Percentiles rank a stretch among this genome's conserved stretches.
phyloP scores from a whole-genome alignment of 2,113 vertebrate genomes.

The Pycnonotus jocosus region DNA sequence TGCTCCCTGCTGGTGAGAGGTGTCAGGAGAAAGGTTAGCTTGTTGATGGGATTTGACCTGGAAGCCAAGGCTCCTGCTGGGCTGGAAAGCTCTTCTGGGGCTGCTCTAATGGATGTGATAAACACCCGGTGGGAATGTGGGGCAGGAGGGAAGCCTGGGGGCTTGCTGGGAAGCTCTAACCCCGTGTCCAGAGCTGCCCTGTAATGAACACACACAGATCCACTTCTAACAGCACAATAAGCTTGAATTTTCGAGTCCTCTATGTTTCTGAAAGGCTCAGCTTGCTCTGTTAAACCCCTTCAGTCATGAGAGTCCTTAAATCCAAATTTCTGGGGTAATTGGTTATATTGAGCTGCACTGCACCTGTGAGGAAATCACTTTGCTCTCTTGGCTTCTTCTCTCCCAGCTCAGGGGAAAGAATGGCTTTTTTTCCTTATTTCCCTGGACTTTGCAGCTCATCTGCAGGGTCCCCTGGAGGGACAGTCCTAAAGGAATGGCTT shows the following conservation, averaged over 20 bases:
- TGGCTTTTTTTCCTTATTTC: not conserved
- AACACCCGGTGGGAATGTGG: accelerated
- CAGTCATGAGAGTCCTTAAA: not conserved
- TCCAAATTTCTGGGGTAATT: not conserved
- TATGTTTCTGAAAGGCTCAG: not conserved
- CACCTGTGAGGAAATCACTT: not conserved
- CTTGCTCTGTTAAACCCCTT: not conserved
- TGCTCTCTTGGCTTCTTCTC: not conserved
- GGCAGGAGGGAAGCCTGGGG: not conserved
- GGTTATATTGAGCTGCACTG: not conserved
- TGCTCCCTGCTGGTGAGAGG: not conserved
- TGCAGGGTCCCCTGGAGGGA: not conserved
- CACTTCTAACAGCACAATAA: not conserved
- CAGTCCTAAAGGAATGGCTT: accelerated
- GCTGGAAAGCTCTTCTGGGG: not conserved
- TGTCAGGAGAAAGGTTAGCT: not conserved
- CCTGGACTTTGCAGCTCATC: not conserved
- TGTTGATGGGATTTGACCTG: not conserved
- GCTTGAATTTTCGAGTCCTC: accelerated
- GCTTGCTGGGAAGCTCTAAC: not conserved
- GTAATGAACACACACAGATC: not conserved
- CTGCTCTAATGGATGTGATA: not conserved
- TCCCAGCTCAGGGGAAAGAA: too few relatives aligned
- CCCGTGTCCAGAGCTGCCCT: not conserved
- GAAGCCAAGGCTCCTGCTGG: not conserved